phyloP scores from a whole-genome alignment of 2,113 vertebrate genomes.

The Petrocephalus zakoni region DNA sequence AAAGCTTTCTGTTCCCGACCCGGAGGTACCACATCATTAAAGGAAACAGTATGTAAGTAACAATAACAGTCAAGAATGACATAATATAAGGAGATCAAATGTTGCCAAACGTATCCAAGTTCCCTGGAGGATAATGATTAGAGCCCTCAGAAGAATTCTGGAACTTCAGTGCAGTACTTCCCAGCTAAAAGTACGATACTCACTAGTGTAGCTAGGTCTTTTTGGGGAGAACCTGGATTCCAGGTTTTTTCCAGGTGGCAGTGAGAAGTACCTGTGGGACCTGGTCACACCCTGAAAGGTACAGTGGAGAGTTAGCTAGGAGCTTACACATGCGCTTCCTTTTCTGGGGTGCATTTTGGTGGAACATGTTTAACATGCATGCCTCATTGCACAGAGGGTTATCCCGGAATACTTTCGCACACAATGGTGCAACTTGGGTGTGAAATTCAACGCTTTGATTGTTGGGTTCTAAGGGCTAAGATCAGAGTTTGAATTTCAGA shows the following conservation, averaged over 20 bases:
- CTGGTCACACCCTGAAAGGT: slow-evolving; percentile 37
- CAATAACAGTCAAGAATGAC: not conserved
- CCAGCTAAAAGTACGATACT: not conserved
- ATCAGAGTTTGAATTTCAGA: not conserved
- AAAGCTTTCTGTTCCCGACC: not conserved
- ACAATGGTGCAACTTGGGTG: too few relatives aligned
- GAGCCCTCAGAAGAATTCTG: not conserved
- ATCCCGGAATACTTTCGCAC: too few relatives aligned
- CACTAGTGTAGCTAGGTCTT: slow-evolving; percentile 41
- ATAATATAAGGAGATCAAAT: not conserved
- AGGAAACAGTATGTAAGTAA: not conserved
- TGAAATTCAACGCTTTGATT: too few relatives aligned
- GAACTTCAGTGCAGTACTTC: not conserved
- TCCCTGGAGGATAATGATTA: not conserved
- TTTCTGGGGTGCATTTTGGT: too few relatives aligned
- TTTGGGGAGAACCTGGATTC: slow-evolving; percentile 40
- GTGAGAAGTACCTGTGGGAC: slow-evolving; percentile 60
- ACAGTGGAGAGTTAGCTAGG: not conserved
- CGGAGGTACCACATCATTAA: not conserved
- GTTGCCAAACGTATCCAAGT: not conserved
- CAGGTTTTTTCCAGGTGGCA: slow-evolving; percentile 55
- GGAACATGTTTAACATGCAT: not conserved
- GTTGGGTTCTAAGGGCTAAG: not conserved
- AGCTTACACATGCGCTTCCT: not conserved
- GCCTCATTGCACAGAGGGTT: not conserved